Conservation (phyloP, 1,140 invertebrate species). For the Brachionus plicatilis region DNA sequence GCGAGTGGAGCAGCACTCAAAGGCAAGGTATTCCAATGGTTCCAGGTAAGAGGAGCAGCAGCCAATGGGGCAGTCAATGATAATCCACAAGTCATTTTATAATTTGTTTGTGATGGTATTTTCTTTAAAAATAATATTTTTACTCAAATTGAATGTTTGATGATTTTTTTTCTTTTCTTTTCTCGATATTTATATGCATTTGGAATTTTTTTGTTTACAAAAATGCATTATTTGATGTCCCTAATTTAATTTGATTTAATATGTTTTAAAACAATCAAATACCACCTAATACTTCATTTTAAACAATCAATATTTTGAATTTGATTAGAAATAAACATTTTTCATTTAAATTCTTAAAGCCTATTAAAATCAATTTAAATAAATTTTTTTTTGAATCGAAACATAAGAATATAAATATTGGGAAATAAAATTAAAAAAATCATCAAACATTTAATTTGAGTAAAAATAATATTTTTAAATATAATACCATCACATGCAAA, state of each 20-base stretch:
- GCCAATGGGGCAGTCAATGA: background rate
- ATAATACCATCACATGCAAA: background rate
- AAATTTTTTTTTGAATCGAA: background rate
- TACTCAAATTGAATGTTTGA: background rate
- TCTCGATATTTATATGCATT: background rate
- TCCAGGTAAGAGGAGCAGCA: background rate
- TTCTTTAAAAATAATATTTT: background rate
- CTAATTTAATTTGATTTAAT: background rate
- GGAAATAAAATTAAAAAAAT: too few relatives aligned
- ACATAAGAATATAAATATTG: background rate
- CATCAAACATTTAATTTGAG: background rate
- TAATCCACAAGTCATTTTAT: background rate
- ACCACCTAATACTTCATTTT: too few relatives aligned
- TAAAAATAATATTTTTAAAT: background rate
- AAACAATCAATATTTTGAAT: background rate
- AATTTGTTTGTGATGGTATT: background rate
- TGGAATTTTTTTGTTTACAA: background rate
- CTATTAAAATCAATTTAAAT: too few relatives aligned
- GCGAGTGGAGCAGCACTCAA: background rate
- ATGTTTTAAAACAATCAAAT: too few relatives aligned
- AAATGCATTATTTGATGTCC: background rate
- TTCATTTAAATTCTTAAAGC: too few relatives aligned
- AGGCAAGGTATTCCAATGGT: background rate
- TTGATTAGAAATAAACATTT: background rate
- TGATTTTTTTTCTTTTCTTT: too few relatives aligned